These are phyloP conservation scores for Agrochola lychnidis DNA, from an alignment of 2,888 invertebrate genomes.

Conservation along the genomic window DNA sequence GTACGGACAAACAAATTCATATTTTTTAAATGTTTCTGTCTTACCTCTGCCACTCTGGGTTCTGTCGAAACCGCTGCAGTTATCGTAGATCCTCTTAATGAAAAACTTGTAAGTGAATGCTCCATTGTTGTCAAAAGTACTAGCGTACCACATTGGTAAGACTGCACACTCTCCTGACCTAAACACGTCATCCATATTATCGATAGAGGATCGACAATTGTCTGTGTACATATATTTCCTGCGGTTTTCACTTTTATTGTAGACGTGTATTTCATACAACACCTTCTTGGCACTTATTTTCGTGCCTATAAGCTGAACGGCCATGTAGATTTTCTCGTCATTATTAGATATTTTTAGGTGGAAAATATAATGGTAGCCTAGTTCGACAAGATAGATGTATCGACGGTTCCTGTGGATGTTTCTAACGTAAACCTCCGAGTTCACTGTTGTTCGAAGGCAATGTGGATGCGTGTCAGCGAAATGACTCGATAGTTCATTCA, in stretches of 20 bases:
- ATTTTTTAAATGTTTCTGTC: neutral
- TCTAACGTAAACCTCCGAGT: neutral
- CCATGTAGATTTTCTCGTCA: conserved; percentile 11
- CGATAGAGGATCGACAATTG: conserved; percentile 18
- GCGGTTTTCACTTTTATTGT: conserved; percentile 1
- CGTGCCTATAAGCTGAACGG: conserved; percentile 27
- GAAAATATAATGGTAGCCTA: neutral
- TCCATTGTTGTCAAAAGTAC: neutral
- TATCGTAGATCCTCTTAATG: neutral
- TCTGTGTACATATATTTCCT: conserved; percentile 18
- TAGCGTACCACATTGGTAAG: conserved; percentile 18
- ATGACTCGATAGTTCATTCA: neutral
- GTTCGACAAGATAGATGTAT: neutral
- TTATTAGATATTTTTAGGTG: conserved; percentile 7
- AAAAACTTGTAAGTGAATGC: conserved; percentile 1
- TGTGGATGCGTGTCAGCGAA: conserved; percentile 2
- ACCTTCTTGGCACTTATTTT: conserved; percentile 2
- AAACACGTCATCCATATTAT: conserved; percentile 29
- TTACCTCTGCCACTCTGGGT: neutral
- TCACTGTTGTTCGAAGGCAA: accelerated
- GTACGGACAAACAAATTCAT: too few relatives aligned
- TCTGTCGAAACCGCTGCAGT: neutral
- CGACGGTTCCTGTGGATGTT: neutral
- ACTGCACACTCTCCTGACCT: conserved; percentile 24
- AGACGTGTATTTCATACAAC: conserved; percentile 21